Conservation (phyloP, 2,888 invertebrate species). For the Ectemnius continuus region DNA sequence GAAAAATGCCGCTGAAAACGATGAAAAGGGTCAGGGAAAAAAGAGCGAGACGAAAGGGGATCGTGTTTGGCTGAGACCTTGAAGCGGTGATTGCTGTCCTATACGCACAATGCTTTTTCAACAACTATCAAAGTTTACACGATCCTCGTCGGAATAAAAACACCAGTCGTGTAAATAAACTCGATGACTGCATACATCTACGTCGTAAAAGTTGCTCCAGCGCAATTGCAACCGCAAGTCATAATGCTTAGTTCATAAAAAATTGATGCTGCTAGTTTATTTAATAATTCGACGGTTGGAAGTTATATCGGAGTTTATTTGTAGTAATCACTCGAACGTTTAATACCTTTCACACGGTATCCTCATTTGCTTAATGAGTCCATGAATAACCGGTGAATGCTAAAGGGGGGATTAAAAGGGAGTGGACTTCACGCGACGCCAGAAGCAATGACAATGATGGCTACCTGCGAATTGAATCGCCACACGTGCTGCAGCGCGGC, state of each 20-base stretch:
- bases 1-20: slow-evolving; percentile 19
- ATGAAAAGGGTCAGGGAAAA: slow-evolving; percentile 31
- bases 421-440: background rate
- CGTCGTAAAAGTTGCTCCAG: background rate
- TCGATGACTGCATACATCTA: slow-evolving; percentile 3
- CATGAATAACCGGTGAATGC: background rate
- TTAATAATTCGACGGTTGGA: too few species aligned
- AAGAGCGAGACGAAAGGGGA: slow-evolving; percentile 40
- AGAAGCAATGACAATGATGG: slow-evolving; percentile 28
- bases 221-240: background rate
- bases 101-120: slow-evolving; percentile 28
- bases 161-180: background rate
- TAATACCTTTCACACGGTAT: too few species aligned
- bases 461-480: slow-evolving; percentile 52
- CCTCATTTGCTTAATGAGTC: too few species aligned
- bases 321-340: too few species aligned
- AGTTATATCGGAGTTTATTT: too few species aligned
- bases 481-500: slow-evolving; percentile 24
- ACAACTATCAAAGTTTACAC: slow-evolving; percentile 8
- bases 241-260: background rate
- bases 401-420: slow-evolving; percentile 13
- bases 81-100: slow-evolving; percentile 28
- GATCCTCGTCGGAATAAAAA: background rate
- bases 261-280: too few species aligned
- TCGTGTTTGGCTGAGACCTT: slow-evolving; percentile 31